Evolutionary conservation across 2,113 vertebrate species (phyloP), one percentile per base, ranked within the genome.

Genomic region (Steatornis caripensis): DNA sequence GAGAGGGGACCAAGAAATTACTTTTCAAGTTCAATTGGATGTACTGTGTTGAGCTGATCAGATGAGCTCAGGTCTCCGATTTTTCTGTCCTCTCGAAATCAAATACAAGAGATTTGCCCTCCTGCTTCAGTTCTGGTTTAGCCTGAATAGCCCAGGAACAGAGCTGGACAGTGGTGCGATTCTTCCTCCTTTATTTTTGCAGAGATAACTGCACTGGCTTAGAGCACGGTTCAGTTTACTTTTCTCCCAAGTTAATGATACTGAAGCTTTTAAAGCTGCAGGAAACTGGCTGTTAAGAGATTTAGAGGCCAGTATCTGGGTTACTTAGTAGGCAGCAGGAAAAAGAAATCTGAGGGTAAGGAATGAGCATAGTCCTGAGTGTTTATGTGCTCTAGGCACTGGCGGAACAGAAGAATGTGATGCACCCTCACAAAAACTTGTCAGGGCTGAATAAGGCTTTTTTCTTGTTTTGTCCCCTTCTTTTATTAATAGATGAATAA

Each of bases 291-390:
- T 94, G 60, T 68, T 81, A 65, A 43, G 70, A 80, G 83, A 69
- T 95, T 89, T 70, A 80, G 86, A 95, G 61, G 93, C 81, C 69
- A 78, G 2, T 58, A 32, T 87, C 53, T 84, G 86, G 43, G 77
- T 78, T 90, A 48, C 66, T 66, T 80, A 30, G 23, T 46, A 77
- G 45, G 53, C 34, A 79, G 86, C 61, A 91, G 41, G 66, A 66
- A 48, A 90, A 89, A 70, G 51, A 87, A 85, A 43, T 71, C 15
- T 1, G 9, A 92, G n/a, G 2, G 8, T 49, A 77, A 86, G n/a
- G 34, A 80, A 41, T 43, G 36, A 81, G 36, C 11, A 8, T 2
- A 22, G 68, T 43, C 43, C 26, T 90, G 65, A 70, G 78, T 84
- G 82, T 95, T 85, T 78, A 53, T 72, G 45, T 48, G 37, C 74